phyloP scores from a whole-genome alignment of 1,140 invertebrate species.

The Halesus radiatus region DNA sequence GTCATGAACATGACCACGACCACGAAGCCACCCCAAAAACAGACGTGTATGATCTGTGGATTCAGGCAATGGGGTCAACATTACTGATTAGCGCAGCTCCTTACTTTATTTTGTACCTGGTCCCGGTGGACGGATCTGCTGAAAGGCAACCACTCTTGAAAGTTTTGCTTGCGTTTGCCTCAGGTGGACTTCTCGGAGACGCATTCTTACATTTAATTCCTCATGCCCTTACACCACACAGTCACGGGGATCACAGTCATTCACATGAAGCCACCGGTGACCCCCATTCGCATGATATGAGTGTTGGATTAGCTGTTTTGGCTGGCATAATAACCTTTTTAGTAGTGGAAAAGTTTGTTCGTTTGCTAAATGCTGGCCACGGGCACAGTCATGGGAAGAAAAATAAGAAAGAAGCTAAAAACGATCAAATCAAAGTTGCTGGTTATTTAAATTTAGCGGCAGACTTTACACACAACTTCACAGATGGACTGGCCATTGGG shows the following conservation, averaged over 20 bases:
- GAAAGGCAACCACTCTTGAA: slow-evolving; percentile 89
- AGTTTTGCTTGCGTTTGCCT: slow-evolving; percentile 93
- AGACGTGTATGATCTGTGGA: slow-evolving; percentile 74
- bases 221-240: slow-evolving; percentile 84
- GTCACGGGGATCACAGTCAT: slow-evolving; percentile 71
- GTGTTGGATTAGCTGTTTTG: slow-evolving; percentile 91
- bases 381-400: slow-evolving; percentile 70
- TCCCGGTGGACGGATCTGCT: slow-evolving; percentile 90
- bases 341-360: slow-evolving; percentile 92
- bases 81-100: slow-evolving; percentile 94
- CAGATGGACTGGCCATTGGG: slow-evolving; percentile 96
- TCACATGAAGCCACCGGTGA: slow-evolving; percentile 68
- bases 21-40: slow-evolving; percentile 41
- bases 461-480: slow-evolving; percentile 97
- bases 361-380: slow-evolving; percentile 88
- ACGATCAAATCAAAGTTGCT: slow-evolving; percentile 87
- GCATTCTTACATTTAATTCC: slow-evolving; percentile 97
- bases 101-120: slow-evolving; percentile 93
- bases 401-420: slow-evolving; percentile 65
- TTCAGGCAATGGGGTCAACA: slow-evolving; percentile 90
- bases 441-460: slow-evolving; percentile 95
- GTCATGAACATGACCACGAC: slow-evolving; percentile 38
- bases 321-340: slow-evolving; percentile 93
- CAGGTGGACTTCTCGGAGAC: slow-evolving; percentile 94
- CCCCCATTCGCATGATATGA: slow-evolving; percentile 80